Conservation (phyloP, 2,888 invertebrate genomes). For the Megalurothrips usitatus region DNA sequence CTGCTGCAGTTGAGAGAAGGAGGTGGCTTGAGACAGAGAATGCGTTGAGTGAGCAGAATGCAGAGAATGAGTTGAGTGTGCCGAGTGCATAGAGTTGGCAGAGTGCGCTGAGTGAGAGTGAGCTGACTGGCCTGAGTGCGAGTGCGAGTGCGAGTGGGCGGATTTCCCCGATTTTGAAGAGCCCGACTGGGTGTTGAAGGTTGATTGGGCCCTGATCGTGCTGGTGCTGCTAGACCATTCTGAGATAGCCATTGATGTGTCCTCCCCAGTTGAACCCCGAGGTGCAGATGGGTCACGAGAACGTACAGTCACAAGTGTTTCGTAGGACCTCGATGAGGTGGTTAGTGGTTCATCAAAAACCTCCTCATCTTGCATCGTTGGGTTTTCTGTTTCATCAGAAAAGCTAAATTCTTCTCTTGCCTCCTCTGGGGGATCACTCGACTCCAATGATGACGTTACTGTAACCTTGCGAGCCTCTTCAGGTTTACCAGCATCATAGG, state of each 20-base stretch:
- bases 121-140: background rate
- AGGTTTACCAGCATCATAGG: slow-evolving; percentile 25
- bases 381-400: slow-evolving; percentile 61
- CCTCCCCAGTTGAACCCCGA: slow-evolving; percentile 81
- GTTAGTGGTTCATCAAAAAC: slow-evolving; percentile 38
- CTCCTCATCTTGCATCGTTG: slow-evolving; percentile 61
- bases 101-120: slow-evolving; percentile 1
- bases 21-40: slow-evolving; percentile 9
- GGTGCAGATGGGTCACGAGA: slow-evolving; percentile 50
- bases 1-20: slow-evolving; percentile 1
- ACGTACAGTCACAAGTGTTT: slow-evolving; percentile 12
- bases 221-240: slow-evolving; percentile 87
- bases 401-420: slow-evolving; percentile 52
- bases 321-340: slow-evolving; percentile 28
- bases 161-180: background rate
- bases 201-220: slow-evolving; percentile 65
- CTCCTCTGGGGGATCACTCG: slow-evolving; percentile 58
- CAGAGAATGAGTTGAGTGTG: background rate
- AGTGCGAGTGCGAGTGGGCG: background rate
- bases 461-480: slow-evolving; percentile 27
- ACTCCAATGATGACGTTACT: slow-evolving; percentile 48
- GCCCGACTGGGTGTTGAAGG: slow-evolving; percentile 43
- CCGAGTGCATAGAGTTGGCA: background rate
- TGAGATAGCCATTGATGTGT: slow-evolving; percentile 78
- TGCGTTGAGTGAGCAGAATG: background rate